Conservation (phyloP, 2,888 invertebrate genomes). For the Andricus quercusramuli region DNA sequence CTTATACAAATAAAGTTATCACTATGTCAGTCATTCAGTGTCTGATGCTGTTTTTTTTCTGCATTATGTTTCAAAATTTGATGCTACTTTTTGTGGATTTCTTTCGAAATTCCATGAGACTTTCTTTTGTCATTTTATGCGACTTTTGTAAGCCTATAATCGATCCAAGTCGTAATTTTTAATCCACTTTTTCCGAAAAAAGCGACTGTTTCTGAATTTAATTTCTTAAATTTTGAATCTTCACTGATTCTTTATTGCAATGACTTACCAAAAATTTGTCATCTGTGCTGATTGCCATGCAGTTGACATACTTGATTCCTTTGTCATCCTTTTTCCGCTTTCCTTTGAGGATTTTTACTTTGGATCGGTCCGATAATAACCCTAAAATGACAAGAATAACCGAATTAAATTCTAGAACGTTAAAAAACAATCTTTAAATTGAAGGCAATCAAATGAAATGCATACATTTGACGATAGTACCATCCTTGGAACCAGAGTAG, state of each 20-base stretch:
- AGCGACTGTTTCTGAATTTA: too few relatives aligned
- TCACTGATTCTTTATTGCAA: background rate
- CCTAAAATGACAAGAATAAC: conserved; percentile 64
- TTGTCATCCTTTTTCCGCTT: conserved; percentile 67
- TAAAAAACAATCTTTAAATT: conserved; percentile 20
- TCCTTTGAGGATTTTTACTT: conserved; percentile 78
- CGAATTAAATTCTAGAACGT: background rate
- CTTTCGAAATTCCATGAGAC: too few relatives aligned
- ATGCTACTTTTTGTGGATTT: too few relatives aligned
- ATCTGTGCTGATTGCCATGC: conserved; percentile 81
- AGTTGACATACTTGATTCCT: conserved; percentile 69
- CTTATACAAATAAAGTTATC: too few relatives aligned
- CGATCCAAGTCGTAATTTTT: too few relatives aligned
- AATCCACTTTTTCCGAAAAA: too few relatives aligned
- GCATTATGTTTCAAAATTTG: too few relatives aligned
- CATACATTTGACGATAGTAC: conserved; percentile 91
- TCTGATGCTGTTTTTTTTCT: too few relatives aligned
- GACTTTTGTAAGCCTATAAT: too few relatives aligned
- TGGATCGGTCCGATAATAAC: conserved; percentile 84
- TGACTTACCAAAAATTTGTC: conserved; percentile 87
- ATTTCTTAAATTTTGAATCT: background rate
- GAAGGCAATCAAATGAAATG: conserved; percentile 44
- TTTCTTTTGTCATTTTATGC: too few relatives aligned
- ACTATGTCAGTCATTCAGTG: too few relatives aligned
- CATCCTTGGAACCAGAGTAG: conserved; percentile 94